These are phyloP conservation scores for Nicator chloris DNA, from an alignment of 2,113 vertebrate species.

Conservation along the genomic window DNA sequence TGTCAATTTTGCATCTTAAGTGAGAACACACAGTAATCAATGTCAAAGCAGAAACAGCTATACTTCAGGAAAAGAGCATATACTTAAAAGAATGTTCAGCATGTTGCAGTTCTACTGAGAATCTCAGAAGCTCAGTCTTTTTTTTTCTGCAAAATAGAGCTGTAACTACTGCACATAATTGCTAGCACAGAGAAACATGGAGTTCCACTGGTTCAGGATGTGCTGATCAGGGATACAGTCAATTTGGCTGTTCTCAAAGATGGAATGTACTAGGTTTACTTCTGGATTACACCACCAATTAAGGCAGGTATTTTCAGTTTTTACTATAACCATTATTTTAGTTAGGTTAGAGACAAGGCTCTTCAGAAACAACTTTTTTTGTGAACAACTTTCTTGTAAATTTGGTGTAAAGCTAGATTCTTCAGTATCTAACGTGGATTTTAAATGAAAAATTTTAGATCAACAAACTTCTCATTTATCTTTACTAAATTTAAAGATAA, in stretches of 20 bases:
- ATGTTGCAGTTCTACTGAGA: background rate
- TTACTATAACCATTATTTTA: background rate
- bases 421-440: background rate
- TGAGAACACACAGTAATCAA: background rate
- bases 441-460: background rate
- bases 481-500: background rate
- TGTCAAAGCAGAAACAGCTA: background rate
- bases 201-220: background rate
- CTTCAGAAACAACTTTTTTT: background rate
- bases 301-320: background rate
- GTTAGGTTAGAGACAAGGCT: background rate
- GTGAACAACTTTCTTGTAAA: background rate
- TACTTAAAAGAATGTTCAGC: background rate
- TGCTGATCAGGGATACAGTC: background rate
- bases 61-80: background rate
- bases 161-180: background rate
- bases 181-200: background rate
- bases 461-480: background rate
- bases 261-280: background rate
- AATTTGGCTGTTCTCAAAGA: background rate
- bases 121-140: background rate
- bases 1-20: background rate
- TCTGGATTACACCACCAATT: background rate
- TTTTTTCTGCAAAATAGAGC: background rate
- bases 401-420: background rate